Percentiles rank a stretch among this genome's conserved stretches.
Evolutionary conservation across 2,797 vertebrate species (phyloP).

Genomic region (Catharus ustulatus): DNA sequence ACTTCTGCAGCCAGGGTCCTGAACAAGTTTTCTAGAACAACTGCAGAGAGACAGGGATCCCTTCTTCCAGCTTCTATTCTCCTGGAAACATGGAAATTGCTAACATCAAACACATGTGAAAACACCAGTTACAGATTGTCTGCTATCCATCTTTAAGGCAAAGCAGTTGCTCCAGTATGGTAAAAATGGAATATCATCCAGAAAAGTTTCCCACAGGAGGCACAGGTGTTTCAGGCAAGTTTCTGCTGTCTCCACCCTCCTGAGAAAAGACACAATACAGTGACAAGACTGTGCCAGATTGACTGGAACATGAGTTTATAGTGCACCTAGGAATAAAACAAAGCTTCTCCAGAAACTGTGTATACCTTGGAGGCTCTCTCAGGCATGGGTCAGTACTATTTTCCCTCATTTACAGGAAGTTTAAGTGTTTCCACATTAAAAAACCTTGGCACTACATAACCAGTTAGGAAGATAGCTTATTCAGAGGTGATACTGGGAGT

Average conservation of each 20-base stretch:
- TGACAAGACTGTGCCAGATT: not conserved
- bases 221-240: not conserved
- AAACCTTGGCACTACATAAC: not conserved
- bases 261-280: not conserved
- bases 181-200: not conserved
- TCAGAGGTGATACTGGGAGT: not conserved
- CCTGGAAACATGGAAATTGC: not conserved
- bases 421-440: not conserved
- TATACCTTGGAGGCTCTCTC: too few relatives aligned
- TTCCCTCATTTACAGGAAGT: not conserved
- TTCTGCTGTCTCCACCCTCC: not conserved
- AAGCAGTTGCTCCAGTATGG: not conserved
- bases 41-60: not conserved
- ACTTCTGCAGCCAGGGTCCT: not conserved
- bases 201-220: not conserved
- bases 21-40: not conserved
- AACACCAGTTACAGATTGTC: not conserved
- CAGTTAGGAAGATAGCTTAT: not conserved
- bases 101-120: not conserved
- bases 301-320: not conserved
- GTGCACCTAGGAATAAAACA: not conserved
- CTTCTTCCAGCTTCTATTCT: not conserved
- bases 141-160: not conserved
- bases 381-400: too few relatives aligned
- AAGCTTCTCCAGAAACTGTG: too few relatives aligned